Evolutionary conservation across 2,888 invertebrate genomes (phyloP).

Genomic region (Eubasilissa splendida): DNA sequence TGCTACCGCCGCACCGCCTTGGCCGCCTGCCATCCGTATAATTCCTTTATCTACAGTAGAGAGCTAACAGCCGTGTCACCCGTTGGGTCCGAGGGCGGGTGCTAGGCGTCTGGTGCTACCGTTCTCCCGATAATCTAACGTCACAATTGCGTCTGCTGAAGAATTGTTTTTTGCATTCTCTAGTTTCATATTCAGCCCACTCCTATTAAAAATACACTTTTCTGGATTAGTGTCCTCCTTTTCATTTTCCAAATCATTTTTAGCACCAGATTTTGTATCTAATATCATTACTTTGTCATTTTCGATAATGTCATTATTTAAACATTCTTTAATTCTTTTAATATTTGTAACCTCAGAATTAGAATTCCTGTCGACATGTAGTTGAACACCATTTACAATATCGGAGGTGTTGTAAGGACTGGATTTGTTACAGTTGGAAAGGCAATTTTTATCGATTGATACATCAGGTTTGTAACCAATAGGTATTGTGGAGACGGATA

Average conservation of each 20-base stretch:
- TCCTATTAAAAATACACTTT: conserved; percentile 34
- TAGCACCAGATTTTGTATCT: conserved; percentile 48
- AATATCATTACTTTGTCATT: conserved; percentile 44
- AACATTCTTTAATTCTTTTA: conserved; percentile 50
- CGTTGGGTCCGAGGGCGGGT: conserved; percentile 56
- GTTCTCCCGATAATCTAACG: conserved; percentile 56
- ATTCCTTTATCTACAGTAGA: conserved; percentile 45
- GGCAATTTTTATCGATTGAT: neutral
- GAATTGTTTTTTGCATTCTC: conserved; percentile 52
- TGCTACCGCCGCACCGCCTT: conserved; percentile 14
- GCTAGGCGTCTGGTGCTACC: conserved; percentile 47
- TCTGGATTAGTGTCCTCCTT: conserved; percentile 16
- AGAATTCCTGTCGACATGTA: conserved; percentile 55
- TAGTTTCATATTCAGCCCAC: conserved; percentile 34
- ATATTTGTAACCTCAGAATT: conserved; percentile 54
- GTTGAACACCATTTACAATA: conserved; percentile 30
- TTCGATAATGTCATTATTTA: conserved; percentile 43
- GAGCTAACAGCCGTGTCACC: conserved; percentile 44
- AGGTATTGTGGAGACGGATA: conserved; percentile 8
- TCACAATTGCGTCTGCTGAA: conserved; percentile 45
- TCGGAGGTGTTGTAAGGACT: conserved; percentile 11
- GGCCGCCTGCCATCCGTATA: conserved; percentile 55
- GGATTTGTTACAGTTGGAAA: conserved; percentile 28
- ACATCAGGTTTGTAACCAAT: conserved; percentile 2
- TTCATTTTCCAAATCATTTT: conserved; percentile 24